Base-by-base conservation (phyloP, 2,113 vertebrate species). In the Scortum barcoo region DNA sequence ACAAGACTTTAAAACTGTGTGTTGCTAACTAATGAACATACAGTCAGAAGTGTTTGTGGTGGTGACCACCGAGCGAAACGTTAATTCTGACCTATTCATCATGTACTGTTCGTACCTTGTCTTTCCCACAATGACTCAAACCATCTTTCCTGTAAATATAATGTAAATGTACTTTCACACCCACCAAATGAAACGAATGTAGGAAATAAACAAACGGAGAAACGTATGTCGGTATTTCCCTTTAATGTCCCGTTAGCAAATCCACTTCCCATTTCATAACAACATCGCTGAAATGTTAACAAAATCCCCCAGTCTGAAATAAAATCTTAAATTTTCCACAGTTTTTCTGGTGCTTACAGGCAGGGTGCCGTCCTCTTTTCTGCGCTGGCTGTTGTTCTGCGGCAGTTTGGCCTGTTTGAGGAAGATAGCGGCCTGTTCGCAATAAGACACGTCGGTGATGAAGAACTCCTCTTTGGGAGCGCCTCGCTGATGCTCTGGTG, bases 381-480 rank as follows among this genome's bases (percentile, higher is more conserved):
- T 67, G 46, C 92, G 90, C 30, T 92, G 90, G 67, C 89, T 91
- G 77, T 79, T 87, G 70, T 85, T 92, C 13, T 84, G 87, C 0
- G 93, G 85, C 22, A 93, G 88, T 77, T 92, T 94, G 0, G 95
- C 89, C 76, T 95, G 93, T 84, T 96, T 96, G 51, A 95, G 94
- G 69, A 96, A 92, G 33, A 96, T 93, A 78, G 91, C 95, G 0
- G 97, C 97, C 86, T 99, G 97, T 76, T 97, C 97, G 0, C 96
- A 97, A 92, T 97, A 98, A 48, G 97, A 96, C 77, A 96, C 84
- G 11, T 97, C 96, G 44, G 95, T 96, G 88, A 90, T 95, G 93
- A 97, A 95, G 69, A 93, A 57, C 22, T 97, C 95, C 16, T 96
- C 96, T 75, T 91, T 94, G 62, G 78, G 79, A 36, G 58, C 82